These are phyloP conservation scores for Graphium colonna DNA, from an alignment of 2,888 invertebrate species.

Conservation along the genomic window DNA sequence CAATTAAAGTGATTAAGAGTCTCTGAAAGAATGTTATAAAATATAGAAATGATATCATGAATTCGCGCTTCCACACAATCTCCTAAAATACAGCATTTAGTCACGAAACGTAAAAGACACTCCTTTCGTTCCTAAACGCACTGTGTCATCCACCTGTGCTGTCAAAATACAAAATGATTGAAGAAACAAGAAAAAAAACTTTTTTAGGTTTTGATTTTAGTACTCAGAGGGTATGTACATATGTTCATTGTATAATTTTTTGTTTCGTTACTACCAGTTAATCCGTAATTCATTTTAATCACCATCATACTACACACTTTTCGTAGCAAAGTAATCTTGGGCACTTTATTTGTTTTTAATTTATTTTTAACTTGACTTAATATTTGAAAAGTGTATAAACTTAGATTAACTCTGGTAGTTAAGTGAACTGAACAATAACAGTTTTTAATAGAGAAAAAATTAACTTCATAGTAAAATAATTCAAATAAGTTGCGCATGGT, in stretches of 20 bases:
- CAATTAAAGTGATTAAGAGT: slow-evolving; percentile 40
- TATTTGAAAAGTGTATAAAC: too few species aligned
- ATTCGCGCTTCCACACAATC: slow-evolving; percentile 40
- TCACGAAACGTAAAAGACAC: slow-evolving; percentile 44
- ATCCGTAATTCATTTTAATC: too few species aligned
- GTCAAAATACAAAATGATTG: slow-evolving; percentile 67
- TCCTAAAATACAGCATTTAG: slow-evolving; percentile 42
- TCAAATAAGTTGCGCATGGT: too few species aligned
- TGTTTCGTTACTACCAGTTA: neutral
- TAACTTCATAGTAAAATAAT: too few species aligned
- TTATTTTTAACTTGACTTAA: too few species aligned
- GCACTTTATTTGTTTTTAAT: too few species aligned
- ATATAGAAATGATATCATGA: slow-evolving; percentile 48
- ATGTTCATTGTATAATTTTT: slow-evolving; percentile 13
- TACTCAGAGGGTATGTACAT: slow-evolving; percentile 87
- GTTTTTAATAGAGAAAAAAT: too few species aligned
- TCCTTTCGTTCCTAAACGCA: slow-evolving; percentile 32
- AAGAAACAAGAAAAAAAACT: slow-evolving; percentile 67
- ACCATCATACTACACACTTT: too few species aligned
- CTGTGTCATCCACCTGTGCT: slow-evolving; percentile 45
- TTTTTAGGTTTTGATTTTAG: slow-evolving; percentile 93
- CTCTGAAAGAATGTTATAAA: slow-evolving; percentile 36
- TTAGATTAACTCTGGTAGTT: too few species aligned
- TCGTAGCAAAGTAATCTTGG: too few species aligned
- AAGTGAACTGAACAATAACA: too few species aligned